Evolutionary conservation across 35 echinoderm and acorn worm species (phyloP).

Genomic region (Patiria miniata): DNA sequence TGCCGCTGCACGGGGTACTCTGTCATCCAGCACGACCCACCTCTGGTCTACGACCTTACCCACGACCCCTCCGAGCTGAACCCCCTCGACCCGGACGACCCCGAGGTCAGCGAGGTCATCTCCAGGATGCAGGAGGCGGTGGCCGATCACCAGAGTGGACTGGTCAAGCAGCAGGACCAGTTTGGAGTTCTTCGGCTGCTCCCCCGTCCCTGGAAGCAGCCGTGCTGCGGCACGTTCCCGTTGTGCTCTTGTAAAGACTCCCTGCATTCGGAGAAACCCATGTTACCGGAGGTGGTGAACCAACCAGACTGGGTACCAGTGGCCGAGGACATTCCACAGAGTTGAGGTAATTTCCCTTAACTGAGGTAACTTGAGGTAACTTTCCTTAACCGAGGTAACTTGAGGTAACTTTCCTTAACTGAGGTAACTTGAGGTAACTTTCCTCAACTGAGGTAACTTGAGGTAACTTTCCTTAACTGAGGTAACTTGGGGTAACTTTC

Average conservation of each 20-base stretch:
- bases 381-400: too few species aligned
- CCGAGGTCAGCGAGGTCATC: constrained; percentile 59
- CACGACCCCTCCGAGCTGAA: constrained; percentile 68
- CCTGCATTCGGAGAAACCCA: neutral
- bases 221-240: constrained; percentile 90
- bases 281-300: neutral
- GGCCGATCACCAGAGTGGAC: constrained; percentile 49
- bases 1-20: constrained; percentile 75
- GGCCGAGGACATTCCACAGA: neutral
- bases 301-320: neutral
- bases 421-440: too few species aligned
- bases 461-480: too few species aligned
- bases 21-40: constrained; percentile 76
- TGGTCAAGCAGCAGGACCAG: constrained; percentile 61
- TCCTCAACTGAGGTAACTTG: too few species aligned
- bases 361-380: too few species aligned
- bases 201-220: constrained; percentile 75
- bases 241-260: constrained; percentile 83
- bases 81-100: constrained; percentile 62
- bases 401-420: too few species aligned
- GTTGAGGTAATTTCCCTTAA: neutral
- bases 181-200: constrained; percentile 60
- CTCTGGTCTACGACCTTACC: constrained; percentile 80
- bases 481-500: too few species aligned
- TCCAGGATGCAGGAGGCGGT: constrained; percentile 49